These are phyloP conservation scores for Microtus montanus DNA, from an alignment of 2,113 vertebrate species.

Conservation along the genomic window DNA sequence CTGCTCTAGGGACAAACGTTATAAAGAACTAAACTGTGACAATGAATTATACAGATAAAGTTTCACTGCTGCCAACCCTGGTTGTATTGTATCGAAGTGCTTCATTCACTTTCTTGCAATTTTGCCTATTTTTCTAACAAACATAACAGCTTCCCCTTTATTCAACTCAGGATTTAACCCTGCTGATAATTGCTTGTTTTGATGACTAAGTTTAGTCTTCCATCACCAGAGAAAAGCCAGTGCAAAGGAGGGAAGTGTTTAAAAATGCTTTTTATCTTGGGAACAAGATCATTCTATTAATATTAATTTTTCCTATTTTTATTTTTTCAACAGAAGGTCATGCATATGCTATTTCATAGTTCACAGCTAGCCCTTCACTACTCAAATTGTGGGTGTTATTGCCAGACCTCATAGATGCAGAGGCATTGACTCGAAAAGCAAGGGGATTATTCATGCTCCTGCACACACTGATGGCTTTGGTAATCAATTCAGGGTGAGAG, in stretches of 20 bases:
- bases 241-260: constrained; percentile 28
- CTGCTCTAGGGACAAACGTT: background rate
- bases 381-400: constrained; percentile 63
- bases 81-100: background rate
- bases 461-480: constrained; percentile 42
- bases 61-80: background rate
- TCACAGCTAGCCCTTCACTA: constrained; percentile 70
- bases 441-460: constrained; percentile 61
- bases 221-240: background rate
- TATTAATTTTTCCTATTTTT: constrained; percentile 75
- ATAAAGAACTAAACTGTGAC: background rate
- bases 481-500: constrained; percentile 68
- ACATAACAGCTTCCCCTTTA: constrained; percentile 40
- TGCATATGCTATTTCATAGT: constrained; percentile 74
- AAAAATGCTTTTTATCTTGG: constrained; percentile 50
- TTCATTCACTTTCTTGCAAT: background rate
- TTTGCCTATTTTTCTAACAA: constrained; percentile 12
- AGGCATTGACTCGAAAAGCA: constrained; percentile 51
- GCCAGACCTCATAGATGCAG: constrained; percentile 64
- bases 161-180: background rate
- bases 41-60: background rate
- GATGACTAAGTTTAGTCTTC: constrained; percentile 44
- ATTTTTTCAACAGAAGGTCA: constrained; percentile 78
- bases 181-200: constrained; percentile 26
- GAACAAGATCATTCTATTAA: constrained; percentile 56